Percentiles rank a stretch among this genome's conserved stretches.
Evolutionary conservation across 2,888 invertebrate genomes (phyloP).

Genomic region (Poecilobothrus nobilitatus): DNA sequence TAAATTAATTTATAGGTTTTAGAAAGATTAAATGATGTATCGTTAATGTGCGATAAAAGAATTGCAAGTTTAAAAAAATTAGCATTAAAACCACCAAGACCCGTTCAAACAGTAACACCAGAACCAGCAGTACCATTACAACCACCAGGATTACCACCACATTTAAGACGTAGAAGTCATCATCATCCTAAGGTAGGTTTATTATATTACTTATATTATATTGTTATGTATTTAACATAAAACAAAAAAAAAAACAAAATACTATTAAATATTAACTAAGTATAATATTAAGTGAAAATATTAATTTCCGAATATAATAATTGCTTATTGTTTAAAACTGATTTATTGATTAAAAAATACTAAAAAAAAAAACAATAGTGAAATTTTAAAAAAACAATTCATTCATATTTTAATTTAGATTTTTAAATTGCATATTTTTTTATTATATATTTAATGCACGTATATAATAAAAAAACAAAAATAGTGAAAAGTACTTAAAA

Average conservation of each 20-base stretch:
- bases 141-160: slow-evolving; percentile 51
- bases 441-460: no score
- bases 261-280: no score
- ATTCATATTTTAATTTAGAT: no score
- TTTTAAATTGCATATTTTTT: no score
- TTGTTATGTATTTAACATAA: neutral
- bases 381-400: no score
- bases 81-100: slow-evolving; percentile 61
- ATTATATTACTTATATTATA: neutral
- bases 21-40: slow-evolving; percentile 89
- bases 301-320: no score
- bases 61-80: slow-evolving; percentile 62
- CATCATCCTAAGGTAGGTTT: slow-evolving; percentile 37
- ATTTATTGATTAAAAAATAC: no score
- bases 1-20: slow-evolving; percentile 54
- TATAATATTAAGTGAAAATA: neutral
- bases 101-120: slow-evolving; percentile 72
- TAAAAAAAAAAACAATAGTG: no score
- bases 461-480: no score
- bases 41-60: slow-evolving; percentile 84
- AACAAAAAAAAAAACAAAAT: neutral
- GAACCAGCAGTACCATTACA: slow-evolving; percentile 56
- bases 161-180: slow-evolving; percentile 36
- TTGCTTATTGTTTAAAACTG: no score
- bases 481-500: no score